Conservation (phyloP, 1,140 invertebrate genomes). For the Campoletis sonorensis region DNA sequence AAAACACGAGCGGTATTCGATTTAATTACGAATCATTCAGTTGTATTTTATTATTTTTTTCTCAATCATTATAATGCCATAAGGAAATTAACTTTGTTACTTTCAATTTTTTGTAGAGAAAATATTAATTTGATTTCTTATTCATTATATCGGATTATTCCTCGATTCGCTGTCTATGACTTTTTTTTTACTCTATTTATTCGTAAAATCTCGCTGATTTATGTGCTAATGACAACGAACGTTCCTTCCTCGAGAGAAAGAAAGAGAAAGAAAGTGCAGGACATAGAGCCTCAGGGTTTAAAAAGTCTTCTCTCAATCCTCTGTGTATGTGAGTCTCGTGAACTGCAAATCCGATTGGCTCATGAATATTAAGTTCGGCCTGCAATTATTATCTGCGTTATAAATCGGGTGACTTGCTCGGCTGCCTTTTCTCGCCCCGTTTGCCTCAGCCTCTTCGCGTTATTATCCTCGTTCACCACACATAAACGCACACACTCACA, state of each 20-base stretch:
- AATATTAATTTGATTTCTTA: too few relatives aligned
- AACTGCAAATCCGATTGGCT: conserved; percentile 77
- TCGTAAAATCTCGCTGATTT: too few relatives aligned
- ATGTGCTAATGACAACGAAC: background rate
- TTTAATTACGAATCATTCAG: background rate
- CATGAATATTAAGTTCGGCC: conserved; percentile 78
- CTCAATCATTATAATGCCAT: background rate
- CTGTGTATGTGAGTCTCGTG: conserved; percentile 60
- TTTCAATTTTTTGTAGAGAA: too few relatives aligned
- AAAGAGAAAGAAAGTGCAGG: conserved; percentile 2
- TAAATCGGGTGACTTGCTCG: conserved; percentile 74
- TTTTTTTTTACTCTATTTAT: too few relatives aligned
- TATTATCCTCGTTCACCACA: conserved; percentile 63
- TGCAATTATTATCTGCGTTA: conserved; percentile 78
- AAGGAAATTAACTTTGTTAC: too few relatives aligned
- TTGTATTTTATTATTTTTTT: background rate
- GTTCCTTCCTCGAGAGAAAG: background rate
- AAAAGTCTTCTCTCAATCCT: conserved; percentile 9
- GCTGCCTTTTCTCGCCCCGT: conserved; percentile 63
- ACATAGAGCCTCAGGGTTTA: conserved; percentile 15
- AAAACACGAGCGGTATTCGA: background rate
- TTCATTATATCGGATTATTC: too few relatives aligned
- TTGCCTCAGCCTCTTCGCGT: conserved; percentile 61
- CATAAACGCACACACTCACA: conserved; percentile 55
- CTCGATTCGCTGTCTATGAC: too few relatives aligned